These are phyloP conservation scores for Lerema accius DNA, from an alignment of 1,140 invertebrate genomes.

Conservation along the genomic window DNA sequence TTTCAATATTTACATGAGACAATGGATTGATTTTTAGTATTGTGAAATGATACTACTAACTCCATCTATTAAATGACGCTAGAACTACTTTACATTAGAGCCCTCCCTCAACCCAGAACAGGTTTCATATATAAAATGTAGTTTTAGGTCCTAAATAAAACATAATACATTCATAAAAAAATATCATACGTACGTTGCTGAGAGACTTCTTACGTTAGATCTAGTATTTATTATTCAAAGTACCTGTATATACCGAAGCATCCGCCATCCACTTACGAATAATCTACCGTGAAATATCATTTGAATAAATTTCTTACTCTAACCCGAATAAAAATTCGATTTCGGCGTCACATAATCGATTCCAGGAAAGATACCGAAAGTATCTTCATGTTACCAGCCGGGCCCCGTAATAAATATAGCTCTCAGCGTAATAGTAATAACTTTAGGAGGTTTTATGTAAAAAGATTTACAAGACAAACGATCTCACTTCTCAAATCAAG, in stretches of 20 bases:
- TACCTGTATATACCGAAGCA: slow-evolving; percentile 8
- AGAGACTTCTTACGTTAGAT: neutral
- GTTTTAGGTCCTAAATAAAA: no score
- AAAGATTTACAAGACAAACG: slow-evolving; percentile 33
- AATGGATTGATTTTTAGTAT: neutral
- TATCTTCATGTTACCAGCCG: slow-evolving; percentile 34
- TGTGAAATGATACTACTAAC: neutral
- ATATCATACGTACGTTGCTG: neutral
- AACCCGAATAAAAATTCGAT: slow-evolving; percentile 50
- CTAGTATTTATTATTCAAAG: slow-evolving; percentile 16
- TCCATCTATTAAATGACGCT: slow-evolving; percentile 11
- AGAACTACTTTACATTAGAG: slow-evolving; percentile 2
- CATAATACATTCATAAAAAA: no score
- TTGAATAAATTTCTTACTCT: slow-evolving; percentile 63
- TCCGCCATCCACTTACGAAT: slow-evolving; percentile 44
- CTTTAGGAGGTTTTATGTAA: slow-evolving; percentile 27
- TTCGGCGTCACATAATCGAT: slow-evolving; percentile 44
- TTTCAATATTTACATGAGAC: no score
- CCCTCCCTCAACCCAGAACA: no score
- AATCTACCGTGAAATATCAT: slow-evolving; percentile 61
- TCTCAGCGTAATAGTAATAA: slow-evolving; percentile 39
- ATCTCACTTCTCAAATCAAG: slow-evolving; percentile 15
- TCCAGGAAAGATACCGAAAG: slow-evolving; percentile 37
- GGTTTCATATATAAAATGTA: no score
- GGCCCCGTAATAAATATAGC: slow-evolving; percentile 42